These are phyloP conservation scores for Physella acuta DNA, from an alignment of 1,140 invertebrate species.

Conservation along the genomic window DNA sequence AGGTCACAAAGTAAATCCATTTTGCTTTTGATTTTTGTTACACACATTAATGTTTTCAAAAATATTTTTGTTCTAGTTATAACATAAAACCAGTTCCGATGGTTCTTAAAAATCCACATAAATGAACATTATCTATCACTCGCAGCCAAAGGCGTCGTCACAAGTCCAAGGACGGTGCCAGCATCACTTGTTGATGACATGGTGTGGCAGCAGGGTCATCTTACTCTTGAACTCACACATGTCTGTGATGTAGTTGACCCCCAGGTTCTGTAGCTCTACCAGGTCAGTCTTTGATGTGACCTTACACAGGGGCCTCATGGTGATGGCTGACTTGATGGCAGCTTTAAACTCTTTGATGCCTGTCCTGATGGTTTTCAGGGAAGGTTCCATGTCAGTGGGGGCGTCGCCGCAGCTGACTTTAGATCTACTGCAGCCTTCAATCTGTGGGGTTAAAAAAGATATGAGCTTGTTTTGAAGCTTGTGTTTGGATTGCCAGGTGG, in stretches of 20 bases:
- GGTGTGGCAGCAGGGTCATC: neutral
- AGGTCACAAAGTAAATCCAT: too few species aligned
- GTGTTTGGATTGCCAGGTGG: too few species aligned
- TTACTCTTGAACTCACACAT: neutral
- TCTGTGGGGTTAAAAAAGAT: neutral
- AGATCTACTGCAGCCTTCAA: neutral
- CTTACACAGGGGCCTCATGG: neutral
- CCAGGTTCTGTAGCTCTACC: neutral
- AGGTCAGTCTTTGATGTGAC: neutral
- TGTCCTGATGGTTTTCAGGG: neutral
- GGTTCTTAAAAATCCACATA: too few species aligned
- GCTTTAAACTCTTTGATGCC: neutral
- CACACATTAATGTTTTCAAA: too few species aligned
- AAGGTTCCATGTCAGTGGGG: neutral
- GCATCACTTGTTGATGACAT: slow-evolving; percentile 13
- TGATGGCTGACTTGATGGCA: neutral
- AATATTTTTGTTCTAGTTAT: too few species aligned
- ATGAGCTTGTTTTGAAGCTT: too few species aligned
- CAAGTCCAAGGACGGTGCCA: too few species aligned
- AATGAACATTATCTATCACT: too few species aligned
- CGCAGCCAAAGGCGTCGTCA: too few species aligned
- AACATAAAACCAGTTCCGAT: too few species aligned
- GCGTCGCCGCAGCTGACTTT: neutral
- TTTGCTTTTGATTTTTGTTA: too few species aligned
- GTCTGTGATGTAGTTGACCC: slow-evolving; percentile 11